Conservation (phyloP, 2,797 vertebrate genomes). For the Eupleurogrammus muticus region DNA sequence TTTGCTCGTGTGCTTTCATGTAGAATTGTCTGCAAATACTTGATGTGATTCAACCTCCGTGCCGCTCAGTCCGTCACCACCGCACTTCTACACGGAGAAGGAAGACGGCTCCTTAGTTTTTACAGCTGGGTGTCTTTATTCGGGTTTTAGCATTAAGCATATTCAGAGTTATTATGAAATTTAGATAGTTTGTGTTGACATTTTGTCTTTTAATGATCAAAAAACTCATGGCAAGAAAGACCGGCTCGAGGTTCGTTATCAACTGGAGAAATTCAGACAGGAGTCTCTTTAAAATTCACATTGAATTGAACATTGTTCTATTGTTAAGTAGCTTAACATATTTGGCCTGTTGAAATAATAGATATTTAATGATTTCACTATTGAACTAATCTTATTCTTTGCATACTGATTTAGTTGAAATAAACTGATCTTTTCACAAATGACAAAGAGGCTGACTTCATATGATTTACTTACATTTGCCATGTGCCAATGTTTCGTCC, state of each 20-base stretch:
- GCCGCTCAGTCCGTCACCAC: background rate
- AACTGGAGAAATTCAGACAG: background rate
- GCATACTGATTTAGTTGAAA: background rate
- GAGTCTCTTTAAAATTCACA: background rate
- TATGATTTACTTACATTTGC: background rate
- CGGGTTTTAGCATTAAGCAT: background rate
- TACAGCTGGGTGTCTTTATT: background rate
- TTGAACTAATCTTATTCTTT: background rate
- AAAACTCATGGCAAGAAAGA: background rate
- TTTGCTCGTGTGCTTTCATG: background rate
- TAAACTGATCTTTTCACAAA: background rate
- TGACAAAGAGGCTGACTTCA: background rate
- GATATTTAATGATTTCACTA: background rate
- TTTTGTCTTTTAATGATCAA: background rate
- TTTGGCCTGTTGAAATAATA: background rate
- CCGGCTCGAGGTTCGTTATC: background rate
- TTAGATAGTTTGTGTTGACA: background rate
- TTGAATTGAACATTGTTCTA: background rate
- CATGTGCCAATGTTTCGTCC: background rate
- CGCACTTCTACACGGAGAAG: background rate
- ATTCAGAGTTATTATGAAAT: background rate
- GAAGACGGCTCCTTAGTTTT: background rate
- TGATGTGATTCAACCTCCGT: background rate
- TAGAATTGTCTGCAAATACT: background rate
- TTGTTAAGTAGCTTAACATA: background rate